These are phyloP conservation scores for Pempheris klunzingeri DNA, from an alignment of 2,797 vertebrate genomes.

Conservation along the genomic window DNA sequence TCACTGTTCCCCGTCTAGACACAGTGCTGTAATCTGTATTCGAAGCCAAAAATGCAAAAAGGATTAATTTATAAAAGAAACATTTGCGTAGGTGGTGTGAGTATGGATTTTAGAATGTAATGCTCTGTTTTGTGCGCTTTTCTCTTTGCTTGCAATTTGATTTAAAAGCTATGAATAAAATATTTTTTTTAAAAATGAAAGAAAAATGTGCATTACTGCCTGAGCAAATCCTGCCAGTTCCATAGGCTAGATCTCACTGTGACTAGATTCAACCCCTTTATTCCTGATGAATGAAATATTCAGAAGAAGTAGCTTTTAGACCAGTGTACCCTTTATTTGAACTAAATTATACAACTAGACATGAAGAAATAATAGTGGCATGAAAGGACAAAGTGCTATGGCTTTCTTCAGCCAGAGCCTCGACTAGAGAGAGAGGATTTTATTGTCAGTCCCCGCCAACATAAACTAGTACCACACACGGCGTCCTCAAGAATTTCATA, in stretches of 20 bases:
- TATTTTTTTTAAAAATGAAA: slow-evolving; percentile 18
- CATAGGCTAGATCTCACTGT: neutral
- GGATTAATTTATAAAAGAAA: slow-evolving; percentile 19
- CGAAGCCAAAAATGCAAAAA: slow-evolving; percentile 18
- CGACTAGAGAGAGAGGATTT: slow-evolving; percentile 25
- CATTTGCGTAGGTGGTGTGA: slow-evolving; percentile 12
- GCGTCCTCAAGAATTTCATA: slow-evolving; percentile 30
- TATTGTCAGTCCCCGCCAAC: slow-evolving; percentile 24
- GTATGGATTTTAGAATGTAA: slow-evolving; percentile 9
- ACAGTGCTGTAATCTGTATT: neutral
- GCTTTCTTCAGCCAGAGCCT: slow-evolving; percentile 33
- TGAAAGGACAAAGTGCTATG: slow-evolving; percentile 56
- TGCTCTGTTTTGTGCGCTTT: slow-evolving; percentile 16
- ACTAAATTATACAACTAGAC: slow-evolving; percentile 74
- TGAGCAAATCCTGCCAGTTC: slow-evolving; percentile 17
- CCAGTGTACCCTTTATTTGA: slow-evolving; percentile 58
- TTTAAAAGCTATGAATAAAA: slow-evolving; percentile 35
- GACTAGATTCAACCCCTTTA: slow-evolving; percentile 39
- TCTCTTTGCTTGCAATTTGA: slow-evolving; percentile 20
- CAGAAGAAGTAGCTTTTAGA: slow-evolving; percentile 73
- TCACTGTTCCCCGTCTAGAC: neutral
- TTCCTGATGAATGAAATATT: slow-evolving; percentile 78
- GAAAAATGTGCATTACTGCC: slow-evolving; percentile 14
- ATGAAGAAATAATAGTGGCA: slow-evolving; percentile 63
- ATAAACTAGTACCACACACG: slow-evolving; percentile 3